These are phyloP conservation scores for Eulemur mongoz DNA, from an alignment of 2,797 vertebrate species.

Conservation along the genomic window DNA sequence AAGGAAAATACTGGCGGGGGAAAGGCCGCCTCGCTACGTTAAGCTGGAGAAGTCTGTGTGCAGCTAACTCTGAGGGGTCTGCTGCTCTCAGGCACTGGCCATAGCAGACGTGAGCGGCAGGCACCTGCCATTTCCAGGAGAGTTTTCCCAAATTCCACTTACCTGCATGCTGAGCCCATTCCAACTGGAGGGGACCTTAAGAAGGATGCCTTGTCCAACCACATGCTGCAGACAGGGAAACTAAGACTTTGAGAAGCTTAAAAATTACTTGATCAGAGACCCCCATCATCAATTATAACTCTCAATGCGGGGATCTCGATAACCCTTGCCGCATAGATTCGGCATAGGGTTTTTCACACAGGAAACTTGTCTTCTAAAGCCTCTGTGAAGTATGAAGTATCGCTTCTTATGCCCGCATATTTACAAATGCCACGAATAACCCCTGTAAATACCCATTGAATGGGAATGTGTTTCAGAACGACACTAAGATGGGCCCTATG, in stretches of 20 bases:
- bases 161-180: not conserved
- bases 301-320: not conserved
- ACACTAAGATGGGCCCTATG: not conserved
- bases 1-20: not conserved
- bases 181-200: not conserved
- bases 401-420: not conserved
- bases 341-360: not conserved
- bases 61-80: not conserved
- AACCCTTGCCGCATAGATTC: not conserved
- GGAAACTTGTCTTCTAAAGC: not conserved
- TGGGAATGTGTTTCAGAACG: not conserved
- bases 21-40: not conserved
- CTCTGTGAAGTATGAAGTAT: not conserved
- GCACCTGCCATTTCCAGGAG: not conserved
- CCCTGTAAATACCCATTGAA: not conserved
- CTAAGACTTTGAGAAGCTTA: not conserved
- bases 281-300: not conserved
- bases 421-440: not conserved
- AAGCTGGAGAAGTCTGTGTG: not conserved
- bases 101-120: fast-evolving
- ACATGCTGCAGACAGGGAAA: not conserved
- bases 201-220: not conserved
- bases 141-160: not conserved
- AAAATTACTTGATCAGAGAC: not conserved
- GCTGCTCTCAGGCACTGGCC: not conserved